Conservation (phyloP, 2,888 invertebrate species). For the Brenthis daphne region DNA sequence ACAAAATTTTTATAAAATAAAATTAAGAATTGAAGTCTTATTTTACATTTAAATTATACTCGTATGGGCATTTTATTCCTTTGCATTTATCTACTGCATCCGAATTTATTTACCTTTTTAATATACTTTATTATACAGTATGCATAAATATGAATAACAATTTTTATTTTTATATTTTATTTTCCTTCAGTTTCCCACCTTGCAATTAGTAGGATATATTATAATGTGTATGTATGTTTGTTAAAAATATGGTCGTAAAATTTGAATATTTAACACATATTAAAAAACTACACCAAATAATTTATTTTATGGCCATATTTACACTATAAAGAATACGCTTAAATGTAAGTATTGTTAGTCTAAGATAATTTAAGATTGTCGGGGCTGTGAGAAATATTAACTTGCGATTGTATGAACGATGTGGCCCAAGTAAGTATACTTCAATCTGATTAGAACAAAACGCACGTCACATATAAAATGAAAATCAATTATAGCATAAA, state of each 20-base stretch:
- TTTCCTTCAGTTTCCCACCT: constrained; percentile 19
- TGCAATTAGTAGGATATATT: constrained; percentile 5
- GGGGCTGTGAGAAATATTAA: constrained; percentile 36
- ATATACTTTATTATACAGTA: background rate
- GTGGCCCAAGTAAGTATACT: background rate
- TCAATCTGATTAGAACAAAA: background rate
- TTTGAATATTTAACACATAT: constrained; percentile 17
- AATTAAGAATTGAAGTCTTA: background rate
- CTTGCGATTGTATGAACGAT: constrained; percentile 17
- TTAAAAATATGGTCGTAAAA: constrained; percentile 16
- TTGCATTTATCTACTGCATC: constrained; percentile 21
- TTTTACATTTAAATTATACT: background rate
- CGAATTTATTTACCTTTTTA: background rate
- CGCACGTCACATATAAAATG: background rate
- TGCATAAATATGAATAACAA: background rate
- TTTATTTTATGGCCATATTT: constrained; percentile 28
- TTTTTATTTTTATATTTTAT: constrained; percentile 11
- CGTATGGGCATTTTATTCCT: background rate
- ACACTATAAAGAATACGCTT: constrained; percentile 37
- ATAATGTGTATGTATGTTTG: background rate
- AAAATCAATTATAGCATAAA: too few relatives aligned
- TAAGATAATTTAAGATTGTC: constrained; percentile 28
- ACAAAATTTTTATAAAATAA: too few relatives aligned
- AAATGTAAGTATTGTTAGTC: constrained; percentile 34
- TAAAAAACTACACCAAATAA: constrained; percentile 25